A percentile compares a stretch with the other conserved stretches of the same genome.
phyloP scores from a whole-genome alignment of 2,888 invertebrate genomes.

The Hylaea fasciaria region DNA sequence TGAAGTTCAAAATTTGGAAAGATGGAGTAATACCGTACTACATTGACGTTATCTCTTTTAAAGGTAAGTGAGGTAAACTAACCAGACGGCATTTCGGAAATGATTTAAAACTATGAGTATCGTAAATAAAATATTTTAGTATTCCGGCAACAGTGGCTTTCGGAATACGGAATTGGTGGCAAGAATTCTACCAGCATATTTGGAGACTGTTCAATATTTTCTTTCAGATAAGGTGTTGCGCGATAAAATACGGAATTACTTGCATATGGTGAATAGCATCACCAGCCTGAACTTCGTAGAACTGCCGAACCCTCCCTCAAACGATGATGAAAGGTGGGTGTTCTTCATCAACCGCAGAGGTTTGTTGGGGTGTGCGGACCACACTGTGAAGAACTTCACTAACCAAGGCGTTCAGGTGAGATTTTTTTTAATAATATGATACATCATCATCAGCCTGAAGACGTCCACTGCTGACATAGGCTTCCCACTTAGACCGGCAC shows the following conservation, averaged over 20 bases:
- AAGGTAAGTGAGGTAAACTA: conserved; percentile 52
- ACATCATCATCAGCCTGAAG: too few relatives aligned
- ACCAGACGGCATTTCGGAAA: not conserved
- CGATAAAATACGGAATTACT: conserved; percentile 61
- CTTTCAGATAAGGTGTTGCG: conserved; percentile 66
- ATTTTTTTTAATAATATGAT: too few relatives aligned
- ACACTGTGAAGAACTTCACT: conserved; percentile 57
- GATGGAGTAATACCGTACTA: conserved; percentile 67
- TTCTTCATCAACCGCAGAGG: conserved; percentile 68
- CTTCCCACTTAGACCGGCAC: too few relatives aligned
- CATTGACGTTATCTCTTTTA: conserved; percentile 67
- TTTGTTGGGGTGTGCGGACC: conserved; percentile 60
- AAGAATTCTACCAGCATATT: too few relatives aligned
- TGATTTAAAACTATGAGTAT: too few relatives aligned
- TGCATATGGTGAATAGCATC: conserved; percentile 52
- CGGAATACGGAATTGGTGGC: too few relatives aligned
- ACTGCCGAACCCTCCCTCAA: conserved; percentile 56
- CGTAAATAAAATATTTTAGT: too few relatives aligned
- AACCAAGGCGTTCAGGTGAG: conserved; percentile 68
- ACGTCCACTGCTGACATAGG: too few relatives aligned
- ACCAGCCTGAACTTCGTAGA: conserved; percentile 64
- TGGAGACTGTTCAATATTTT: not conserved
- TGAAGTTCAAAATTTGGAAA: conserved; percentile 69
- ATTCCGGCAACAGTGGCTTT: too few relatives aligned
- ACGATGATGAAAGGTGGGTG: conserved; percentile 61